Percentiles rank a stretch among this genome's conserved stretches.
Evolutionary conservation across 2,888 invertebrate genomes (phyloP).

Genomic region (Altica lythri): DNA sequence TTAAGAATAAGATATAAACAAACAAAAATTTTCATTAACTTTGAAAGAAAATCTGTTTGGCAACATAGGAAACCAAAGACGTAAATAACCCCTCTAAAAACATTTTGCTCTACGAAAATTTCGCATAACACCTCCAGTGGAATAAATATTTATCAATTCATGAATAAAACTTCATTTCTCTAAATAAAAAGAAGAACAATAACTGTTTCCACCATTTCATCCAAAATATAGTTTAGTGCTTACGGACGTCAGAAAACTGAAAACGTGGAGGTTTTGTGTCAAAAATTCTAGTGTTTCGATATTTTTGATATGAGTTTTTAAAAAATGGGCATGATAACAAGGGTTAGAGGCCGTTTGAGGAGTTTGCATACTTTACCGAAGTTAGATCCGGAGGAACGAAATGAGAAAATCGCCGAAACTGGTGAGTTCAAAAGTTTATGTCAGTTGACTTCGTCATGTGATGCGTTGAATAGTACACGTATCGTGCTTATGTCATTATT

Average conservation of each 20-base stretch:
- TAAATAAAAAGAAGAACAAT: conserved; percentile 25
- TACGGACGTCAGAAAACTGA: conserved; percentile 25
- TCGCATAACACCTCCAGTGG: conserved; percentile 14
- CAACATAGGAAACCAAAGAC: conserved; percentile 11
- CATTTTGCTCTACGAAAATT: conserved; percentile 15
- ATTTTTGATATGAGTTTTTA: conserved; percentile 26
- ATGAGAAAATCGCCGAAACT: conserved; percentile 73
- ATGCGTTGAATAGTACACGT: too few species aligned
- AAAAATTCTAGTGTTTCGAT: conserved; percentile 19
- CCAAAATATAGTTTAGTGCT: conserved; percentile 33
- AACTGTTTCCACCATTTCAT: conserved; percentile 23
- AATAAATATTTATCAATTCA: conserved; percentile 31
- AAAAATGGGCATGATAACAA: conserved; percentile 72
- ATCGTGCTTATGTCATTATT: too few species aligned
- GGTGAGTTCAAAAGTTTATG: too few species aligned
- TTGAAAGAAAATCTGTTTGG: conserved; percentile 4
- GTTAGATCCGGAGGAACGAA: conserved; percentile 64
- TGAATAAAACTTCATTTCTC: conserved; percentile 29
- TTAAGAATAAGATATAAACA: too few species aligned
- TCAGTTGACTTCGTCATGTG: too few species aligned
- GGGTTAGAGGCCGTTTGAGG: conserved; percentile 65
- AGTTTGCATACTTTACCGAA: conserved; percentile 67
- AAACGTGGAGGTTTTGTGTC: conserved; percentile 35
- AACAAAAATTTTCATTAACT: too few species aligned
- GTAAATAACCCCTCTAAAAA: conserved; percentile 26